Conservation (phyloP, 2,113 vertebrate species). For the Ailurus styani region DNA sequence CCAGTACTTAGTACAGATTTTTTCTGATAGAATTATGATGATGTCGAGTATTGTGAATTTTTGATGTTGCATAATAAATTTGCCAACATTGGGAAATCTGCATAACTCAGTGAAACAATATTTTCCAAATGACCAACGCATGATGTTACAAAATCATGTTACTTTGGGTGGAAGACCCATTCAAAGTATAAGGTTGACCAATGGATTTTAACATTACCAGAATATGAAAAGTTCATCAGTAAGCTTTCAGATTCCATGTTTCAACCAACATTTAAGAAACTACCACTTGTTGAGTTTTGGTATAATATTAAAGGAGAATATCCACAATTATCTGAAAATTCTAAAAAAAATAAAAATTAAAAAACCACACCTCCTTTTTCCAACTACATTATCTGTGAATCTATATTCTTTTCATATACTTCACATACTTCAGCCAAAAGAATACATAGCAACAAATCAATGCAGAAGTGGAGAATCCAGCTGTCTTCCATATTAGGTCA, state of each 20-base stretch:
- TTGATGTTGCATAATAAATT: background rate
- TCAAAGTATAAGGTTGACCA: background rate
- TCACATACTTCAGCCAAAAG: background rate
- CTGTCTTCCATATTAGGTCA: background rate
- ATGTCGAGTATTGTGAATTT: background rate
- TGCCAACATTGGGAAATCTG: background rate
- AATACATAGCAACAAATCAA: background rate
- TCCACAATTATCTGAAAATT: background rate
- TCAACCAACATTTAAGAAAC: background rate
- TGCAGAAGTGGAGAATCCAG: background rate
- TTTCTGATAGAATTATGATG: background rate
- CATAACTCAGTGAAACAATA: background rate
- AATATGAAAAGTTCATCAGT: background rate
- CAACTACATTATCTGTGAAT: background rate
- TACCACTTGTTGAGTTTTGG: background rate
- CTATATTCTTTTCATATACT: background rate
- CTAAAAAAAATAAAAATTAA: background rate
- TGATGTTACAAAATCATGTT: background rate
- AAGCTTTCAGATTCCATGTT: background rate
- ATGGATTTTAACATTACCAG: background rate
- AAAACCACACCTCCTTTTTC: background rate
- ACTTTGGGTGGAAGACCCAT: background rate
- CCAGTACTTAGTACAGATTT: background rate
- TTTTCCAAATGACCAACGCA: background rate
- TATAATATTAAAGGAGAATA: background rate